These are phyloP conservation scores for Tinea pellionella DNA, from an alignment of 2,888 invertebrate species.

Conservation along the genomic window DNA sequence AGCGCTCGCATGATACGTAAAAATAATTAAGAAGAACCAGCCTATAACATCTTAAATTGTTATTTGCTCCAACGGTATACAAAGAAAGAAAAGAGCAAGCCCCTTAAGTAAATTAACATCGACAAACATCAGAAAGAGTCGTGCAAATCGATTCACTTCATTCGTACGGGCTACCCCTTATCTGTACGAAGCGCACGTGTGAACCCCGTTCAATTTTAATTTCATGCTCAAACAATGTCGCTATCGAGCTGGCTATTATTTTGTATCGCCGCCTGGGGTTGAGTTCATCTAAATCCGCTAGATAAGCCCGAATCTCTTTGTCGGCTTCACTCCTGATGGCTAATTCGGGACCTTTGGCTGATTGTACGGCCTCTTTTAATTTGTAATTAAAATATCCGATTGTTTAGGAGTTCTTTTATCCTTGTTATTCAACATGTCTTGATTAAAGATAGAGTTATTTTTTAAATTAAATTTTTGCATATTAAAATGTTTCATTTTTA, in stretches of 20 bases:
- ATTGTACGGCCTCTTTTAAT: slow-evolving; percentile 35
- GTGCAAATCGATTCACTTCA: slow-evolving; percentile 38
- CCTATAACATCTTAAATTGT: slow-evolving; percentile 1
- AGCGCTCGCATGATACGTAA: background rate
- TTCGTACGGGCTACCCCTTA: slow-evolving; percentile 36
- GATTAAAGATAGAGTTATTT: too few species aligned
- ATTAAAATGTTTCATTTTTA: too few species aligned
- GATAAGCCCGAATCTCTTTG: slow-evolving; percentile 63
- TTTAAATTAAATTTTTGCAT: too few species aligned
- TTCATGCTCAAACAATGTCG: slow-evolving; percentile 70
- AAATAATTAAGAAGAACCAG: background rate
- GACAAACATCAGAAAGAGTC: slow-evolving; percentile 41
- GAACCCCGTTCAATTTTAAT: slow-evolving; percentile 69
- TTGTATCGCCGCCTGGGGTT: slow-evolving; percentile 61
- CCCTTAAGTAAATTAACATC: slow-evolving; percentile 49
- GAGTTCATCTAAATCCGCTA: slow-evolving; percentile 64
- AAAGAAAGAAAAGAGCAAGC: slow-evolving; percentile 60
- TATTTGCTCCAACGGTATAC: slow-evolving; percentile 15
- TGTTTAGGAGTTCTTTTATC: slow-evolving; percentile 39
- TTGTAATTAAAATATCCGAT: slow-evolving; percentile 47
- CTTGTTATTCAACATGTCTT: too few species aligned
- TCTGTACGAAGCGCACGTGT: slow-evolving; percentile 64
- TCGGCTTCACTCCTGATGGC: slow-evolving; percentile 51
- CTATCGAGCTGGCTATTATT: slow-evolving; percentile 65
- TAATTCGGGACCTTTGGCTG: slow-evolving; percentile 37